phyloP scores from a whole-genome alignment of 2,113 vertebrate species.

The Thalassoma bifasciatum region DNA sequence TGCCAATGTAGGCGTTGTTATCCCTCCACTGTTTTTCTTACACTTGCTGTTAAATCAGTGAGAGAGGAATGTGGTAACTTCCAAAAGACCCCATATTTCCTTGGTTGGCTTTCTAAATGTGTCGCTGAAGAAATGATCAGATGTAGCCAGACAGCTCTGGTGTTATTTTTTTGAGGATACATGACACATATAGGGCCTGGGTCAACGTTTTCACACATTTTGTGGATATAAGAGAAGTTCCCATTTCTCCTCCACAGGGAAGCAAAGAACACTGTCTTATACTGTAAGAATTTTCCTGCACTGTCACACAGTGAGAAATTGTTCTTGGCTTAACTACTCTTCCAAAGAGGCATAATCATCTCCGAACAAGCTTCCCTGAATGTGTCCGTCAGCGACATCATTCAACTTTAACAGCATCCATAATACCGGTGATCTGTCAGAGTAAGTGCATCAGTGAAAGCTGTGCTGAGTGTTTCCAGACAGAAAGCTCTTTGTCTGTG shows the following conservation, averaged over 20 bases:
- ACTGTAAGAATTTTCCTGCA: not conserved
- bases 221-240: not conserved
- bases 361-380: conserved; percentile 11
- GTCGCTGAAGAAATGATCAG: not conserved
- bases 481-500: conserved; percentile 35
- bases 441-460: conserved; percentile 50
- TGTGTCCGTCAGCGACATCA: conserved; percentile 36
- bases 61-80: not conserved
- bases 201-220: conserved; percentile 17
- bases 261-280: not conserved
- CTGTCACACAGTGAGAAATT: not conserved
- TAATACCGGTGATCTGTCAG: conserved; percentile 51
- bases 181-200: not conserved
- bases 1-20: not conserved
- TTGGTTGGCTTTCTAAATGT: not conserved
- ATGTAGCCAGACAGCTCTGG: not conserved
- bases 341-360: conserved; percentile 3
- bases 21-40: conserved; percentile 9
- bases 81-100: not conserved
- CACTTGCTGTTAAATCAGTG: conserved; percentile 7
- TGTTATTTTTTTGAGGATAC: conserved; percentile 11
- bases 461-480: conserved; percentile 23
- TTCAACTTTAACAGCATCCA: conserved; percentile 28
- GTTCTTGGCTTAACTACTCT: conserved; percentile 19
- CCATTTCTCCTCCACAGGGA: not conserved